phyloP scores from a whole-genome alignment of 2,797 vertebrate genomes.

The Microchirus variegatus region DNA sequence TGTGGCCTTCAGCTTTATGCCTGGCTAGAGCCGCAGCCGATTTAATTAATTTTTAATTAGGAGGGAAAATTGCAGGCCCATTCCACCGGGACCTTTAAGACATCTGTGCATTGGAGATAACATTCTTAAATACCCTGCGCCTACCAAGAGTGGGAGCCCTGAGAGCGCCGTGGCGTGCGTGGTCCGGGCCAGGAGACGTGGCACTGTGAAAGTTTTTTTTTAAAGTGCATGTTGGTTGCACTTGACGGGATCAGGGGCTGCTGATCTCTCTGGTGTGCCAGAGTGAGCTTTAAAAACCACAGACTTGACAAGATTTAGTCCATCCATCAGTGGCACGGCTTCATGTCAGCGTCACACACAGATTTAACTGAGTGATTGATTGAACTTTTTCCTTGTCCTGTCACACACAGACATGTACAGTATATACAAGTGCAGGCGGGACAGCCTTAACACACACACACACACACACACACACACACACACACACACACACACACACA shows the following conservation, averaged over 20 bases:
- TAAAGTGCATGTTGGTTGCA: conserved; percentile 12
- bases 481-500: conserved; percentile 13
- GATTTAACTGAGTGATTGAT: conserved; percentile 70
- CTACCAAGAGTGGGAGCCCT: conserved; percentile 65
- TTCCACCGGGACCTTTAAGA: conserved; percentile 82
- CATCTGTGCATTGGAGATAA: conserved; percentile 85
- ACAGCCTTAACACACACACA: conserved; percentile 26
- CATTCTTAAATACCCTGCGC: conserved; percentile 81
- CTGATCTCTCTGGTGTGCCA: conserved; percentile 36
- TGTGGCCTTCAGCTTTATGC: conserved; percentile 78
- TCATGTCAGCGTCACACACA: conserved; percentile 47
- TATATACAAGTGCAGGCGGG: conserved; percentile 4
- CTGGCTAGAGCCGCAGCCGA: conserved; percentile 77
- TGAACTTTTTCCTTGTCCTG: conserved; percentile 41
- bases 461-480: conserved; percentile 16
- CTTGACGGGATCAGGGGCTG: conserved; percentile 21
- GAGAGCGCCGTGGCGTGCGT: conserved; percentile 46
- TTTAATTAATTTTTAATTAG: conserved; percentile 87
- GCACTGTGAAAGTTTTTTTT: conserved; percentile 46
- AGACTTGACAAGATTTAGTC: conserved; percentile 35
- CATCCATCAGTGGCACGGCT: conserved; percentile 52
- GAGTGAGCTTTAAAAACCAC: conserved; percentile 25
- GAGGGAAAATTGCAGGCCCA: conserved; percentile 79
- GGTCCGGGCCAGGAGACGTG: conserved; percentile 33
- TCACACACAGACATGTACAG: conserved; percentile 41